A percentile compares a stretch with the other conserved stretches of the same genome.
Conservation (phyloP, 1,140 invertebrate species). For the Diploscapter pachys region DNA sequence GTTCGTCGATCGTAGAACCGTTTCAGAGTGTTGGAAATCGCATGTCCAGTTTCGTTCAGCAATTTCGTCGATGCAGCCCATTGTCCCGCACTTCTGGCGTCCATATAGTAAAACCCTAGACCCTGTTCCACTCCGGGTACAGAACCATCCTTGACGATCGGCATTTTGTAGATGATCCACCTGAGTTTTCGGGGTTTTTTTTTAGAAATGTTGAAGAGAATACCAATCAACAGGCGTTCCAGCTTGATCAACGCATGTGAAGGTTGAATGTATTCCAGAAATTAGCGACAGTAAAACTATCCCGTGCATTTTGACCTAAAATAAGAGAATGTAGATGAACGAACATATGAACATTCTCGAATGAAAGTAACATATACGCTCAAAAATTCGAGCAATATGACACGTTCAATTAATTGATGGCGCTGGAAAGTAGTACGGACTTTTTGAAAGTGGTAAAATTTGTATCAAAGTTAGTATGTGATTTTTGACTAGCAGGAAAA, state of each 20-base stretch:
- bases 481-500: too few relatives aligned
- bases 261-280: background rate
- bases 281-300: too few relatives aligned
- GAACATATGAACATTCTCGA: too few relatives aligned
- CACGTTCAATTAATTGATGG: too few relatives aligned
- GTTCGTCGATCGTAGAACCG: constrained; percentile 34
- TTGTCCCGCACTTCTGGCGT: constrained; percentile 34
- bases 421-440: too few relatives aligned
- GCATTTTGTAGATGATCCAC: constrained; percentile 42
- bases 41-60: constrained; percentile 36
- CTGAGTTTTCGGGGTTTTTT: constrained; percentile 13
- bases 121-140: constrained; percentile 32
- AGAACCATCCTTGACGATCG: constrained; percentile 29
- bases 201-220: background rate
- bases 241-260: constrained; percentile 41
- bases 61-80: constrained; percentile 26
- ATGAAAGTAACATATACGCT: too few relatives aligned
- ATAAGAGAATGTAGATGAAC: too few relatives aligned
- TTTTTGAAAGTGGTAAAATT: too few relatives aligned
- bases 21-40: constrained; percentile 42
- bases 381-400: too few relatives aligned
- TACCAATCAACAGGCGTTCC: constrained; percentile 42
- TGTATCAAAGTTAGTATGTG: too few relatives aligned
- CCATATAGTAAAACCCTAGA: constrained; percentile 43
- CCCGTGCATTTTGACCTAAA: too few relatives aligned